Conservation (phyloP, 2,797 vertebrate genomes). For the Oreochromis grahami region DNA sequence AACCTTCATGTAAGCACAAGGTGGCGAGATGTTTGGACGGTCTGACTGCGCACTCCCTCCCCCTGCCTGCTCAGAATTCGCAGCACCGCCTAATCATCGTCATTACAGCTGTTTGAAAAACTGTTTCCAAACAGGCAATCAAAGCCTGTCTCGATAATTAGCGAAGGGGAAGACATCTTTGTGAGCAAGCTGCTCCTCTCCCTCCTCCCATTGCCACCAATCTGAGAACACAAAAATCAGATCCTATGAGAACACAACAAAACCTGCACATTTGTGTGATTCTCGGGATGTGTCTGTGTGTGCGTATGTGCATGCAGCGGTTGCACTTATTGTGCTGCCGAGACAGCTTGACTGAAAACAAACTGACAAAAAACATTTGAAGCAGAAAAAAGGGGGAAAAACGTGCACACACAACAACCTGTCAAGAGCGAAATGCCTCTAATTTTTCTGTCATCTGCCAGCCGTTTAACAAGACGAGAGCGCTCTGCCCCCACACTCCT, state of each 20-base stretch:
- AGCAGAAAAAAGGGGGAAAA: slow-evolving; percentile 67
- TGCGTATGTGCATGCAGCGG: background rate
- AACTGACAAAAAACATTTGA: slow-evolving; percentile 81
- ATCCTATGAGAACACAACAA: slow-evolving; percentile 48
- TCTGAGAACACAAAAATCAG: slow-evolving; percentile 75
- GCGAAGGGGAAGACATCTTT: slow-evolving; percentile 69
- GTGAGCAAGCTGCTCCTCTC: slow-evolving; percentile 58
- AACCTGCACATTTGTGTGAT: slow-evolving; percentile 32
- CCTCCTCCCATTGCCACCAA: slow-evolving; percentile 60
- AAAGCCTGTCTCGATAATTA: slow-evolving; percentile 80
- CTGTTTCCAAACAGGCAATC: slow-evolving; percentile 85
- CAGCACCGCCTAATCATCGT: slow-evolving; percentile 77
- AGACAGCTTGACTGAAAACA: slow-evolving; percentile 83
- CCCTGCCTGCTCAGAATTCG: slow-evolving; percentile 40
- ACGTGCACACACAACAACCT: slow-evolving; percentile 72
- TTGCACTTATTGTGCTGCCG: slow-evolving; percentile 61
- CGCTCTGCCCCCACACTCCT: slow-evolving; percentile 74
- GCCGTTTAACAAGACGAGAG: slow-evolving; percentile 80
- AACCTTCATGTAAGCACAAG: slow-evolving; percentile 32
- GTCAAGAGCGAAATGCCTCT: slow-evolving; percentile 81
- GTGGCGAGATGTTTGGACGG: slow-evolving; percentile 39
- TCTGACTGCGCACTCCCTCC: background rate
- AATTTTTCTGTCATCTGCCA: slow-evolving; percentile 86
- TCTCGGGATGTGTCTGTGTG: background rate
- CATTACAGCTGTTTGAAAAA: slow-evolving; percentile 78